Conservation (phyloP, 1,140 invertebrate genomes). For the Wasmannia auropunctata region DNA sequence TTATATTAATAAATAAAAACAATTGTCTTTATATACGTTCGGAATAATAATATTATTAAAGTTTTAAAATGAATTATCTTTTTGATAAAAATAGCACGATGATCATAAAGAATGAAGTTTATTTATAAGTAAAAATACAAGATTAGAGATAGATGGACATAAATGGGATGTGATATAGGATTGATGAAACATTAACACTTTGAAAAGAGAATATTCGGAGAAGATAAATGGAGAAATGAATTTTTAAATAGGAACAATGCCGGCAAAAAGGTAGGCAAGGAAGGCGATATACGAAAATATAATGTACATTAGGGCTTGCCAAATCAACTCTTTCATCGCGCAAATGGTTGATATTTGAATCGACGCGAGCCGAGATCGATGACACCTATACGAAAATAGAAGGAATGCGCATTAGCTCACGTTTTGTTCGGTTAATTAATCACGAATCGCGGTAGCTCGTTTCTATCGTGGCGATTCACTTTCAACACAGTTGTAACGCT, state of each 20-base stretch:
- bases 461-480: slow-evolving; percentile 16
- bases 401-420: background rate
- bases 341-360: background rate
- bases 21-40: background rate
- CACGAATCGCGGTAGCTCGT: background rate
- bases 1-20: slow-evolving; percentile 24
- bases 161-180: background rate
- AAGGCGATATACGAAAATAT: background rate
- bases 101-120: background rate
- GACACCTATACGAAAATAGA: slow-evolving; percentile 3
- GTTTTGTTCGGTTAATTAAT: slow-evolving; percentile 27
- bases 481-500: background rate
- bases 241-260: slow-evolving; percentile 4
- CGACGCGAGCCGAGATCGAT: slow-evolving; percentile 9
- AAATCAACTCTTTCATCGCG: too few relatives aligned
- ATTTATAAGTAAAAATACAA: background rate
- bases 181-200: background rate
- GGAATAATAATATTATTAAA: background rate
- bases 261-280: background rate
- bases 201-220: background rate
- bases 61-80: background rate
- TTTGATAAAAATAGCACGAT: background rate
- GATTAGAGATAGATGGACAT: background rate
- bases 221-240: background rate
- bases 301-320: too few relatives aligned